phyloP scores from a whole-genome alignment of 1,140 invertebrate species.

The Bombyx mori region ASM3026992v2 NC_085123.1:3113501-3114000 shows the following conservation, averaged over 20 bases:
- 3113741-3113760: slow-evolving; percentile 36
- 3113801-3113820: slow-evolving; percentile 14
- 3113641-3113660: slow-evolving; percentile 14
- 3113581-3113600: slow-evolving; percentile 32
- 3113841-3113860: not conserved
- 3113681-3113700: no score
- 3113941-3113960: slow-evolving; percentile 40
- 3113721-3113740: no score
- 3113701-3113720: no score
- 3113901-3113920: slow-evolving; percentile 53
- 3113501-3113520: slow-evolving; percentile 10
- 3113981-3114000: not conserved
- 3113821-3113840: not conserved
- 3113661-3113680: slow-evolving; percentile 12
- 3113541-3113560: slow-evolving; percentile 24
- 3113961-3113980: slow-evolving; percentile 49
- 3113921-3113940: slow-evolving; percentile 47
- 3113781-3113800: slow-evolving; percentile 45
- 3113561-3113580: slow-evolving; percentile 29
- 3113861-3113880: not conserved
- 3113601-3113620: slow-evolving; percentile 38
- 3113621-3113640: slow-evolving; percentile 28
- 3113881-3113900: slow-evolving; percentile 51
- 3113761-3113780: slow-evolving; percentile 52
- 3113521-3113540: slow-evolving; percentile 26